Percentiles rank a stretch among this genome's conserved stretches.
Conservation (phyloP, 2,113 vertebrate genomes). For the Artemisiospiza belli region DNA sequence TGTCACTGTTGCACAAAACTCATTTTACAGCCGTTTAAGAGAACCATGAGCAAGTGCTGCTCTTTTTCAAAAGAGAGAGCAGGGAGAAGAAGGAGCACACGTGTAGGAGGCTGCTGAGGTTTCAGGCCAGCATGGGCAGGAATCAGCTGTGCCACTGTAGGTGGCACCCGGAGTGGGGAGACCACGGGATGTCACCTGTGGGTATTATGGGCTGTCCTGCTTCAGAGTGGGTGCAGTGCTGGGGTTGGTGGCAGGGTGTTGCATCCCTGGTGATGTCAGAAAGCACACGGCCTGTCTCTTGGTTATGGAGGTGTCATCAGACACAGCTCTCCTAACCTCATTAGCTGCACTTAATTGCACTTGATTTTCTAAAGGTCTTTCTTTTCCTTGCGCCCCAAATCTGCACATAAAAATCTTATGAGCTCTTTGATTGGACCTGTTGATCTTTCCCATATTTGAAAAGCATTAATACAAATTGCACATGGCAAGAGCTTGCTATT, state of each 20-base stretch:
- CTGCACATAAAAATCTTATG: neutral
- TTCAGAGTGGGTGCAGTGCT: accelerated
- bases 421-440: neutral
- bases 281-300: neutral
- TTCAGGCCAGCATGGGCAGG: neutral
- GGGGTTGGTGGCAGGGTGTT: accelerated
- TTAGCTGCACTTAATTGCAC: neutral
- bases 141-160: neutral
- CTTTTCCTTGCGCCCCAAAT: neutral
- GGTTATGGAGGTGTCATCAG: neutral
- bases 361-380: neutral
- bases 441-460: neutral
- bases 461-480: neutral
- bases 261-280: neutral
- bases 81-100: neutral
- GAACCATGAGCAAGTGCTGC: neutral
- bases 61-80: neutral
- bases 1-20: neutral
- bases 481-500: neutral
- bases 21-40: neutral
- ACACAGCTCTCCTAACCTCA: neutral
- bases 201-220: neutral
- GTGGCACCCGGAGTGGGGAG: neutral
- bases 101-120: neutral
- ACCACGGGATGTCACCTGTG: accelerated